Evolutionary conservation across 2,888 invertebrate species (phyloP).

Genomic region (Folsomia manolachei): DNA sequence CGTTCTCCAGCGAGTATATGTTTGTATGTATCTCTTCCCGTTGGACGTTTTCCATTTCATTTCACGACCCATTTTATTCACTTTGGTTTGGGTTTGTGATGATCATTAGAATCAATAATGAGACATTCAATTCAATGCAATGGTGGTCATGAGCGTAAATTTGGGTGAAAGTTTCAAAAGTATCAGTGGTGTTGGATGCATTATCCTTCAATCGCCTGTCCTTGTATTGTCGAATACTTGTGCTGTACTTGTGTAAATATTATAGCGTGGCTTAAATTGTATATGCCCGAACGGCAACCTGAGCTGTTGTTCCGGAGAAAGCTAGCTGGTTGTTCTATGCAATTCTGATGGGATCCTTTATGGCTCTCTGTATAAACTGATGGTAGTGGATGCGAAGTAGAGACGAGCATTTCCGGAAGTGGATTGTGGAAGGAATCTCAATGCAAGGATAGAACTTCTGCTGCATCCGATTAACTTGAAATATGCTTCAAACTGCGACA

Average conservation of each 20-base stretch:
- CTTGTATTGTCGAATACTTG: background rate
- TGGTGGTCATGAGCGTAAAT: slow-evolving; percentile 37
- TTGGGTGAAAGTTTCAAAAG: slow-evolving; percentile 11
- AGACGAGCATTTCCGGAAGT: background rate
- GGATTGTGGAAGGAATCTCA: background rate
- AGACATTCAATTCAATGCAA: slow-evolving; percentile 36
- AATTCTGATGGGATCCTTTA: background rate
- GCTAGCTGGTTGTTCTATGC: too few species aligned
- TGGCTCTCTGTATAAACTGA: background rate
- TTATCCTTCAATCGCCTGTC: background rate
- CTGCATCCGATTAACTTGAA: background rate
- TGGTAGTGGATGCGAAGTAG: background rate
- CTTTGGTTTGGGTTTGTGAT: background rate
- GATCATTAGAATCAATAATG: slow-evolving; percentile 48
- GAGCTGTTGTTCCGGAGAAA: too few species aligned
- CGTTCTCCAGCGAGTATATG: too few species aligned
- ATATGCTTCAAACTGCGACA: background rate
- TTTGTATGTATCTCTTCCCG: background rate
- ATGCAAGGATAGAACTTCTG: background rate
- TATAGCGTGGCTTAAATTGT: background rate
- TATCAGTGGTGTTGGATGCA: too few species aligned
- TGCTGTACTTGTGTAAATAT: background rate
- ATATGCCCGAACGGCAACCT: background rate
- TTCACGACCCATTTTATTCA: slow-evolving; percentile 9
- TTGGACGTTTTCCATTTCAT: slow-evolving; percentile 16